Base-by-base conservation (phyloP, 2,113 vertebrate genomes). In the Speoplatyrhinus poulsoni region DNA sequence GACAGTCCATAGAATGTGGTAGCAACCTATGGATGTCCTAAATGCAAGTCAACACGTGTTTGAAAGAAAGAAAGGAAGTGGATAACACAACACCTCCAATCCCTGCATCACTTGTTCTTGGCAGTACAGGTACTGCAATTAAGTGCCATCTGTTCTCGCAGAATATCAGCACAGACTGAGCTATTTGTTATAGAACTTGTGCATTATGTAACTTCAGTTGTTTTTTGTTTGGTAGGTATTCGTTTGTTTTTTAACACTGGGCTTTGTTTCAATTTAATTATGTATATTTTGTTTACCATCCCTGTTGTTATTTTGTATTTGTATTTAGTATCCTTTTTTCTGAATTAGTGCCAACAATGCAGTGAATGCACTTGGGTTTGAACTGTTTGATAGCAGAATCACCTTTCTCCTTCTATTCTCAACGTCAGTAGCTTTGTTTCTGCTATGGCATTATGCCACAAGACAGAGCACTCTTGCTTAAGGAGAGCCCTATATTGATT, bases 381-480 rank as follows among this genome's bases (percentile, higher is more conserved):
- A 26, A 26, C 63, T 16, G 15, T 70, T 46, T 36, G 6, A 52
- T 81, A 46, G 74, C 55, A 62, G 54, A 33, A 65, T 80, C 77
- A 71, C 79, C 79, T 79, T 85, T 69, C 65, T 54, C 65, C 71
- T 62, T 46, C 66, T 58, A 71, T 76, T 61, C 11, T 19, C 66
- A 83, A 82, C 84, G 81, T 84, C 84, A 83, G 63, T 69, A 65
- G 82, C 71, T 72, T 74, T 78, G 81, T 84, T 70, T 71, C 71
- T 78, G 47, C 64, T 26, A 10, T 81, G 79, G 80, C 84, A 15
- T 48, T 73, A 52, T 73, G 86, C 85, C 89, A 86, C 78, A 70
- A 83, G 62, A 81, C 19, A 47, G 32, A 81, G 81, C 54, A 67
- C 83, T 78, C 82, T 87, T 87, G 76, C 86, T 90, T 89, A 83